A percentile compares a stretch with the other conserved stretches of the same genome.
These are phyloP conservation scores for Tyrannus savana DNA, from an alignment of 2,113 vertebrate species.

Conservation along the genomic window DNA sequence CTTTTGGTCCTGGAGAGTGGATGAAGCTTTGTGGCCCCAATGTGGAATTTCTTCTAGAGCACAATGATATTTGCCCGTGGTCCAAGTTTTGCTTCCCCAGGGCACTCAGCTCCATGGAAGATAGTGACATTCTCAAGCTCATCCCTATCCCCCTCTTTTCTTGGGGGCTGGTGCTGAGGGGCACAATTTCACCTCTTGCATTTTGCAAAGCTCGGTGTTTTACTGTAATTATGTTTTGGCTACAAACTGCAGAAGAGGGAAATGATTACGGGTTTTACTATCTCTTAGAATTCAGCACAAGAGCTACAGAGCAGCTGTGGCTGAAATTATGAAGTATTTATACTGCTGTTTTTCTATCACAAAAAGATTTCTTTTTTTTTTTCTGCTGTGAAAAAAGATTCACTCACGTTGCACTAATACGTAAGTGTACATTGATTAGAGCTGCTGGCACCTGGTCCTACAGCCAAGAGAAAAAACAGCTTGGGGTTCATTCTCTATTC, in stretches of 20 bases:
- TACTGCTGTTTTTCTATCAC: not conserved
- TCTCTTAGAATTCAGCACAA: conserved; percentile 31
- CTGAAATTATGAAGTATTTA: conserved; percentile 35
- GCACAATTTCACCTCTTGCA: not conserved
- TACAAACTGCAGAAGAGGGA: conserved; percentile 34
- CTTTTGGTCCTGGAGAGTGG: rapidly evolving
- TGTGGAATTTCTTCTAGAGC: rapidly evolving
- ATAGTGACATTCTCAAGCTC: not conserved
- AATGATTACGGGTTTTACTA: not conserved
- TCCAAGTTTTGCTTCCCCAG: not conserved
- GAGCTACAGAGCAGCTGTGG: conserved; percentile 44
- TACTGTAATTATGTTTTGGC: conserved; percentile 48
- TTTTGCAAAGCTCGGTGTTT: not conserved
- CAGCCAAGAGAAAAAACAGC: not conserved
- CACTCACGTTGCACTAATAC: not conserved
- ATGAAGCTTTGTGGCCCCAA: rapidly evolving
- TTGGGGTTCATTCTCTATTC: not conserved
- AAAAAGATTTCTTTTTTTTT: not conserved
- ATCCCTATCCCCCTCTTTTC: not conserved
- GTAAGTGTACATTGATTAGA: not conserved
- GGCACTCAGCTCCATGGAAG: rapidly evolving
- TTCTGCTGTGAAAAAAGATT: not conserved
- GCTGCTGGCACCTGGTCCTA: not conserved
- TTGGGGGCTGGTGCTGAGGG: not conserved
- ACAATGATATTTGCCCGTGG: rapidly evolving